A percentile compares a stretch with the other conserved stretches of the same genome.
These are phyloP conservation scores for Phoeniculus purpureus DNA, from an alignment of 2,797 vertebrate species.

Conservation along the genomic window DNA sequence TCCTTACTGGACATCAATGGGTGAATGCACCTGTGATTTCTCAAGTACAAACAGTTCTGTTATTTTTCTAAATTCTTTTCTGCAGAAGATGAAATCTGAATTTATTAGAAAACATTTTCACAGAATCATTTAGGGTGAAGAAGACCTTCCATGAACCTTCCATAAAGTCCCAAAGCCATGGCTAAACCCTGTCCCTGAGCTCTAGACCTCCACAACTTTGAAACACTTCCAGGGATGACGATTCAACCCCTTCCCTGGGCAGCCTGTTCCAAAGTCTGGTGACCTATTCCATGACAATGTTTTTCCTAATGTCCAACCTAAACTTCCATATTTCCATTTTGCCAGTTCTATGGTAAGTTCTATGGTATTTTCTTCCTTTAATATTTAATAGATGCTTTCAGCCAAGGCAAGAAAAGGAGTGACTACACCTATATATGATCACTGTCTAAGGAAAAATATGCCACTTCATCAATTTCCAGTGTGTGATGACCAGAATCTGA, in stretches of 20 bases:
- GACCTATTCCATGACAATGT: too few species aligned
- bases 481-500: not conserved
- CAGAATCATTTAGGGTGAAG: too few species aligned
- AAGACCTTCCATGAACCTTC: too few species aligned
- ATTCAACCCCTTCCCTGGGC: too few species aligned
- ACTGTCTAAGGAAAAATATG: not conserved
- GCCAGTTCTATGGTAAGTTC: accelerated
- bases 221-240: too few species aligned
- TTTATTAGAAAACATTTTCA: not conserved
- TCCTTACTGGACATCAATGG: not conserved
- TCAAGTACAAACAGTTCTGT: not conserved
- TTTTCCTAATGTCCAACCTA: too few species aligned
- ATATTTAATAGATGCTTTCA: not conserved
- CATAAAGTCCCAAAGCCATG: too few species aligned
- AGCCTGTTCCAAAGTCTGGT: too few species aligned
- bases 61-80: not conserved
- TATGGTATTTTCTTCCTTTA: not conserved
- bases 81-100: not conserved
- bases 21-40: not conserved
- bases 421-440: not conserved
- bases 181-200: too few species aligned
- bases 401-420: not conserved
- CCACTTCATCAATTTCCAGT: not conserved
- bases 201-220: too few species aligned
- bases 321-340: not conserved